Conservation (phyloP, 2,888 invertebrate genomes). For the Diloba caeruleocephala region DNA sequence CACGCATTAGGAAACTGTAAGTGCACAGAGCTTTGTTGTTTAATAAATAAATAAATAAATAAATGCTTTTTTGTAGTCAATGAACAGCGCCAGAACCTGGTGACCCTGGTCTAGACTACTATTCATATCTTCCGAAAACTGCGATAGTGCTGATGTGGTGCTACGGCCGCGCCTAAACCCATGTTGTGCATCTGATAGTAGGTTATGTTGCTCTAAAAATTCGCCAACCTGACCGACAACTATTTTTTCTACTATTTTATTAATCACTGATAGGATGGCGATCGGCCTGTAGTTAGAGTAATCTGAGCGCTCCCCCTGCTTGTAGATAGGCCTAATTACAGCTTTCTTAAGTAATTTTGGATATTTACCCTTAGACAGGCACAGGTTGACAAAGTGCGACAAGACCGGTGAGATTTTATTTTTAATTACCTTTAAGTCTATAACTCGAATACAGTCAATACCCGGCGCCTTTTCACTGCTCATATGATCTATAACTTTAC, state of each 20-base stretch:
- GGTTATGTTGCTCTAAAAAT: slow-evolving; percentile 2
- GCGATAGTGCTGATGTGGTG: slow-evolving; percentile 4
- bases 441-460: slow-evolving; percentile 8
- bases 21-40: too few relatives aligned
- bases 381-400: slow-evolving; percentile 19
- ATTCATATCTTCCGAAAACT: slow-evolving; percentile 3
- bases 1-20: too few relatives aligned
- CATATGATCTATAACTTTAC: slow-evolving; percentile 13
- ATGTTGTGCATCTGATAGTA: slow-evolving; percentile 7
- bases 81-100: slow-evolving; percentile 4
- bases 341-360: slow-evolving; percentile 1
- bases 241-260: slow-evolving; percentile 5
- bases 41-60: too few relatives aligned
- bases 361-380: slow-evolving; percentile 8
- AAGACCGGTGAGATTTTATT: slow-evolving; percentile 8
- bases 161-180: slow-evolving; percentile 4
- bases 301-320: not conserved
- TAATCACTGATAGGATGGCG: slow-evolving; percentile 4
- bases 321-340: slow-evolving; percentile 7
- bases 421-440: slow-evolving; percentile 11
- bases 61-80: slow-evolving; percentile 6
- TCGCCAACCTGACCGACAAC: slow-evolving; percentile 5
- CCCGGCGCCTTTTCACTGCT: slow-evolving; percentile 15
- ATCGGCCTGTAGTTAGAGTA: not conserved
- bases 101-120: slow-evolving; percentile 5